A percentile compares a stretch with the other conserved stretches of the same genome.
These are phyloP conservation scores for Hyles lineata DNA, from an alignment of 2,888 invertebrate species.

Conservation along the genomic window DNA sequence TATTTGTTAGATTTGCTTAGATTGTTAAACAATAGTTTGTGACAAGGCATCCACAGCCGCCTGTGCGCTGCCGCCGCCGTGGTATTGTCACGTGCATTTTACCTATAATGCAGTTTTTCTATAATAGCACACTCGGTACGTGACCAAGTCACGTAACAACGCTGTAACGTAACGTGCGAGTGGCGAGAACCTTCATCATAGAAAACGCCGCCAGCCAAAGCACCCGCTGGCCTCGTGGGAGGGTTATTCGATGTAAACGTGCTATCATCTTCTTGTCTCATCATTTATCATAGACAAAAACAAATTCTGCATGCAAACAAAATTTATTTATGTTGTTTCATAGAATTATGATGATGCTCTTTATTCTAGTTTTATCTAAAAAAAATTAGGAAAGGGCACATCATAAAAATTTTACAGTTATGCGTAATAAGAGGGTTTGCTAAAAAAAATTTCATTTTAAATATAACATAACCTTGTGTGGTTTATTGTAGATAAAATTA, in stretches of 20 bases:
- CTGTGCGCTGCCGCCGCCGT: constrained; percentile 7
- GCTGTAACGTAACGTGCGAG: constrained; percentile 40
- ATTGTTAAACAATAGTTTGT: not conserved
- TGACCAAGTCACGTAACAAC: constrained; percentile 73
- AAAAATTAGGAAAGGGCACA: too few species aligned
- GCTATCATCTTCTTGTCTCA: not conserved
- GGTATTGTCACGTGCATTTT: constrained; percentile 56
- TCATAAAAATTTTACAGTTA: too few species aligned
- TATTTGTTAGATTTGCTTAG: not conserved
- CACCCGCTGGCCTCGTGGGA: not conserved
- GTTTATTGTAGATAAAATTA: too few species aligned
- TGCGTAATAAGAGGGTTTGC: too few species aligned
- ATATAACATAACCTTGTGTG: too few species aligned
- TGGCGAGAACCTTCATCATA: constrained; percentile 38
- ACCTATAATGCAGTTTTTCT: constrained; percentile 55
- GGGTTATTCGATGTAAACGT: too few species aligned
- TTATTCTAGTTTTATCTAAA: too few species aligned
- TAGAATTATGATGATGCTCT: too few species aligned
- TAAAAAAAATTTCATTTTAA: too few species aligned
- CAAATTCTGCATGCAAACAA: too few species aligned
- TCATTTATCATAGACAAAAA: too few species aligned
- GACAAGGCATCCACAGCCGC: not conserved
- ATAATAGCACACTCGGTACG: constrained; percentile 66
- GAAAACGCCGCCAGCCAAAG: not conserved
- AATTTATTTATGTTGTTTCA: too few species aligned